Evolutionary conservation across 2,113 vertebrate genomes (phyloP).

Genomic region (Paedocypris sp.): DNA sequence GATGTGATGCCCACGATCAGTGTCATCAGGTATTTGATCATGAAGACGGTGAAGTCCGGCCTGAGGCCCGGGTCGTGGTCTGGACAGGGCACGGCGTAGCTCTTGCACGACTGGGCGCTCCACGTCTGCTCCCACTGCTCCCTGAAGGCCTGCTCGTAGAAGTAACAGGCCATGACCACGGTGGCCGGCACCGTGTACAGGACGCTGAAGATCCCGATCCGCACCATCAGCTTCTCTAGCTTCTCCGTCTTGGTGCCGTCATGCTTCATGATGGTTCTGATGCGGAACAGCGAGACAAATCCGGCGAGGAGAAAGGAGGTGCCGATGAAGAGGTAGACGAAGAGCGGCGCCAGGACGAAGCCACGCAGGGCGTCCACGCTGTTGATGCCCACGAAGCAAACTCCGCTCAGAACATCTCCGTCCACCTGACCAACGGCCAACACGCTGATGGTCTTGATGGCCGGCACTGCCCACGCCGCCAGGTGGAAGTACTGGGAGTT

Average conservation of each 20-base stretch:
- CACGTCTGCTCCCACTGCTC: conserved; percentile 93
- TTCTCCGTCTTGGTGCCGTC: conserved; percentile 95
- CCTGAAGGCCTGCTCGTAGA: conserved; percentile 94
- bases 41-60: conserved; percentile 94
- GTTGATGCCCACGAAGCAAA: conserved; percentile 90
- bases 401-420: conserved; percentile 81
- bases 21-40: conserved; percentile 98
- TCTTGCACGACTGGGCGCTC: conserved; percentile 84
- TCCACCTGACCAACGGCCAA: conserved; percentile 90
- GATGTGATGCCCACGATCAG: conserved; percentile 96
- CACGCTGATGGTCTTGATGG: conserved; percentile 91
- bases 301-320: conserved; percentile 89
- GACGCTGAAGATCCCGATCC: conserved; percentile 90
- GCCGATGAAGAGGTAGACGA: conserved; percentile 89
- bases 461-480: conserved; percentile 90
- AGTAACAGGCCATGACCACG: conserved; percentile 94
- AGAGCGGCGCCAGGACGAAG: conserved; percentile 88
- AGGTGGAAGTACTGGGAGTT: conserved; percentile 94
- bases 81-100: conserved; percentile 83
- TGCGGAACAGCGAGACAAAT: conserved; percentile 91
- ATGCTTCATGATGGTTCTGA: conserved; percentile 96
- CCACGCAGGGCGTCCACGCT: conserved; percentile 86
- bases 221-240: conserved; percentile 92
- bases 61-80: conserved; percentile 68
- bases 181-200: conserved; percentile 92